A percentile compares a stretch with the other conserved stretches of the same genome.
phyloP scores from a whole-genome alignment of 2,113 vertebrate genomes.

The Poeciliopsis retropinna region DNA sequence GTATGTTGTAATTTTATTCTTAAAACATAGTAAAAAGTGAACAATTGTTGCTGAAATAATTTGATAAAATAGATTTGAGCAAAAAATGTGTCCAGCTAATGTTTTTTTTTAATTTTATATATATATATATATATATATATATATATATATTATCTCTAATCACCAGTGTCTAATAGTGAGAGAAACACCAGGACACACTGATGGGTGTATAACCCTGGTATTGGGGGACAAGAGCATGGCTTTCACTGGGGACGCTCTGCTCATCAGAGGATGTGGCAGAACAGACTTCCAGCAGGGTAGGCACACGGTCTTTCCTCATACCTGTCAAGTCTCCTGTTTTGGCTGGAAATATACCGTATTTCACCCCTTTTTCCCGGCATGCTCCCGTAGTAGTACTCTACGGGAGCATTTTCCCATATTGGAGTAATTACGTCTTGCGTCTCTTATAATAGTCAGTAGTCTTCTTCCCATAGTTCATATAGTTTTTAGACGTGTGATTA shows the following conservation, averaged over 20 bases:
- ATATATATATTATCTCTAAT: no score
- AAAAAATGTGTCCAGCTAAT: not conserved
- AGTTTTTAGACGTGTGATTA: not conserved
- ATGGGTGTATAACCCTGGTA: slow-evolving; percentile 86
- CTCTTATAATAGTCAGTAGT: no score
- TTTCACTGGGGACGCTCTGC: slow-evolving; percentile 90
- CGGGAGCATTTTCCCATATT: no score
- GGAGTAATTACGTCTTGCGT: no score
- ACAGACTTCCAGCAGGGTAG: slow-evolving; percentile 93
- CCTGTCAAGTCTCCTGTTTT: not conserved
- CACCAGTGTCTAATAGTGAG: slow-evolving; percentile 78
- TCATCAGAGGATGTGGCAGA: slow-evolving; percentile 90
- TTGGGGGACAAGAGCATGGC: slow-evolving; percentile 83
- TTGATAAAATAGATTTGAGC: not conserved
- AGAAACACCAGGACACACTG: slow-evolving; percentile 90
- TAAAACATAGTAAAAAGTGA: not conserved
- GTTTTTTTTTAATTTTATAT: not conserved
- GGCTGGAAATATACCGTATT: no score
- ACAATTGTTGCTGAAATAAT: not conserved
- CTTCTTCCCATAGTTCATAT: no score
- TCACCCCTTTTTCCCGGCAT: no score
- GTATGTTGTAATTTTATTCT: not conserved
- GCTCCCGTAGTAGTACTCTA: no score
- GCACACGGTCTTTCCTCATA: not conserved
- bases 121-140: no score